These are phyloP conservation scores for Leucophenga montana DNA, from an alignment of 2,888 invertebrate species.

Conservation along the genomic window DNA sequence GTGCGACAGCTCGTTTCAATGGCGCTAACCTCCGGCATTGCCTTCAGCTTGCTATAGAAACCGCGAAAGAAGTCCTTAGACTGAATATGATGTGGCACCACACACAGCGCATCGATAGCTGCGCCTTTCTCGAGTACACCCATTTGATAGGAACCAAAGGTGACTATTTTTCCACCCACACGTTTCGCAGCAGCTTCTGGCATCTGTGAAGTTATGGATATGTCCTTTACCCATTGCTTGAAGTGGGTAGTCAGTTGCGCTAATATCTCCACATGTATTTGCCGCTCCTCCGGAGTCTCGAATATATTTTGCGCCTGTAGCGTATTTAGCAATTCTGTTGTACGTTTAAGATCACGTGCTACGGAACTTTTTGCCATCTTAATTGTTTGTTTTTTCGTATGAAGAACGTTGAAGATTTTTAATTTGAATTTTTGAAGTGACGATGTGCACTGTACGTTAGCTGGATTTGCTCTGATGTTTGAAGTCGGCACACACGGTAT, in stretches of 20 bases:
- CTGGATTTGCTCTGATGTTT: too few species aligned
- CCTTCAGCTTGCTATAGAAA: conserved; percentile 89
- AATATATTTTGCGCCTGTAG: too few species aligned
- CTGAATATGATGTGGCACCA: conserved; percentile 94
- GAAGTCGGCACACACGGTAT: too few species aligned
- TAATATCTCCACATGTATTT: conserved; percentile 77
- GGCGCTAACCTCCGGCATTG: conserved; percentile 85
- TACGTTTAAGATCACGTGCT: too few species aligned
- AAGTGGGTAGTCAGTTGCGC: conserved; percentile 88
- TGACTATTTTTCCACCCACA: conserved; percentile 95
- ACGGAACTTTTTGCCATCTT: too few species aligned
- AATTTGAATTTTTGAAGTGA: too few species aligned
- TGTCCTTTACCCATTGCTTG: conserved; percentile 90
- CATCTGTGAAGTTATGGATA: conserved; percentile 88
- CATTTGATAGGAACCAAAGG: not conserved
- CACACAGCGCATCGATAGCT: conserved; percentile 96
- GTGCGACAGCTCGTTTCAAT: too few species aligned
- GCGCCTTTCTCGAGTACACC: conserved; percentile 78
- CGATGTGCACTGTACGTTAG: too few species aligned
- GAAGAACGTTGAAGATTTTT: too few species aligned
- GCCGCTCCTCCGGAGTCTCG: too few species aligned
- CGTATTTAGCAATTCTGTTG: too few species aligned
- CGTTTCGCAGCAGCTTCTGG: conserved; percentile 85
- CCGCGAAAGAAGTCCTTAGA: conserved; percentile 91
- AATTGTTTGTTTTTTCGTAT: too few species aligned